These are phyloP conservation scores for Bolborhynchus lineola DNA, from an alignment of 2,113 vertebrate genomes.

Conservation along the genomic window DNA sequence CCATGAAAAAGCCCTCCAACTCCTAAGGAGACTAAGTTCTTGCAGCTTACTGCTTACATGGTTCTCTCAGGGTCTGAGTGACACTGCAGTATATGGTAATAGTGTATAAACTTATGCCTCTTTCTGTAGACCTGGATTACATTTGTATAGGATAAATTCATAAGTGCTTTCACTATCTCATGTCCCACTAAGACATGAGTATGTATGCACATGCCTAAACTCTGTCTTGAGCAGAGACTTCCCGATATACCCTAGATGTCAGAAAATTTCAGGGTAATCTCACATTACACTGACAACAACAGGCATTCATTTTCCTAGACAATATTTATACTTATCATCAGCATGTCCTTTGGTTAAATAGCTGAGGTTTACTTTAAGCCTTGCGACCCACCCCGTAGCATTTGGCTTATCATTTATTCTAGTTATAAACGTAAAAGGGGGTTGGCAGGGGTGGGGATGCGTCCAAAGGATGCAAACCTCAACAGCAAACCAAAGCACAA, in stretches of 20 bases:
- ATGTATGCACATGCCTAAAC: background rate
- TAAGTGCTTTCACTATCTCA: background rate
- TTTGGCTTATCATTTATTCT: constrained; percentile 30
- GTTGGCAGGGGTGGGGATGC: background rate
- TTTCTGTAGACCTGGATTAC: background rate
- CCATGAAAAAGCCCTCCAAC: background rate
- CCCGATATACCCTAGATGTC: background rate
- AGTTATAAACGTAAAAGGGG: background rate
- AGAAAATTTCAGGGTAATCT: constrained; percentile 55
- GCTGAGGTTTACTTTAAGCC: constrained; percentile 38
- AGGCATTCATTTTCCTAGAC: constrained; percentile 55
- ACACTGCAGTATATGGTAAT: background rate
- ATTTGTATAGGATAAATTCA: background rate
- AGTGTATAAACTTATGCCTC: background rate
- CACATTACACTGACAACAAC: constrained; percentile 52
- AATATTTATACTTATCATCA: constrained; percentile 34
- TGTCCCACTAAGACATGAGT: background rate
- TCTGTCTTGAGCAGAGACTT: background rate
- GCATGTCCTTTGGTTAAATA: constrained; percentile 47
- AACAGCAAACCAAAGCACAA: constrained; percentile 14
- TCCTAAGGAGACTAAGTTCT: background rate
- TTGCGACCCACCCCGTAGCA: constrained; percentile 18
- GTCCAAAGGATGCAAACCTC: background rate
- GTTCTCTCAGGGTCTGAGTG: background rate
- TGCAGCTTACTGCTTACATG: background rate